These are phyloP conservation scores for Oreortyx pictus DNA, from an alignment of 2,797 vertebrate species.

Conservation along the genomic window DNA sequence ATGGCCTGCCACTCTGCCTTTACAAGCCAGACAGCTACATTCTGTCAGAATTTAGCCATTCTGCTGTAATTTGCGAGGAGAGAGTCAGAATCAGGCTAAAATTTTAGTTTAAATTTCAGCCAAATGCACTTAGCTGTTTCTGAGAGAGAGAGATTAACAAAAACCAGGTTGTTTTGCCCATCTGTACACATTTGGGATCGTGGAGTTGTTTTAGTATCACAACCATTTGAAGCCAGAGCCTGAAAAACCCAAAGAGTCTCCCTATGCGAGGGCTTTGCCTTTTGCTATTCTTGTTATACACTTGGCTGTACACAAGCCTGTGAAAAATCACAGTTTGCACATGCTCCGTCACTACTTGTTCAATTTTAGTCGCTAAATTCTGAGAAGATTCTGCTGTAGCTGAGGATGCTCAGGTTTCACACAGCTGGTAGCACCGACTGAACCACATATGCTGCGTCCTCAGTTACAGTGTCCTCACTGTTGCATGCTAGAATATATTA, in stretches of 20 bases:
- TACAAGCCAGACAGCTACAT: background rate
- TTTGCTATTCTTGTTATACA: slow-evolving; percentile 46
- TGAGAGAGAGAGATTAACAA: background rate
- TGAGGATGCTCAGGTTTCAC: slow-evolving; percentile 62
- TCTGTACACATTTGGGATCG: background rate
- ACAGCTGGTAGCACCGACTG: slow-evolving; percentile 44
- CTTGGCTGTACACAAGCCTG: slow-evolving; percentile 62
- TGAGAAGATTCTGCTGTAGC: slow-evolving; percentile 48
- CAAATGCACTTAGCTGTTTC: background rate
- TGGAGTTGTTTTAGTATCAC: slow-evolving; percentile 25
- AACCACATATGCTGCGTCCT: slow-evolving; percentile 57
- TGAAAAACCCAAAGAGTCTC: slow-evolving; percentile 28
- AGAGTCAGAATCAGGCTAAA: background rate
- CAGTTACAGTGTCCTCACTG: slow-evolving; percentile 29
- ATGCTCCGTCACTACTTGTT: slow-evolving; percentile 60
- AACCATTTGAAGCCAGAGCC: background rate
- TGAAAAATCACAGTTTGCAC: slow-evolving; percentile 72
- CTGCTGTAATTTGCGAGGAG: background rate
- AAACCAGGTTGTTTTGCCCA: slow-evolving; percentile 15
- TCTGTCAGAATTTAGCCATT: background rate
- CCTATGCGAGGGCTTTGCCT: slow-evolving; percentile 20
- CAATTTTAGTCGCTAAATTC: background rate
- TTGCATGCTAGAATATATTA: slow-evolving; percentile 13
- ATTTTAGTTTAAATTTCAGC: background rate
- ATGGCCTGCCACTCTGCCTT: background rate